These are phyloP conservation scores for Archips xylosteana DNA, from an alignment of 2,888 invertebrate genomes.

Conservation along the genomic window DNA sequence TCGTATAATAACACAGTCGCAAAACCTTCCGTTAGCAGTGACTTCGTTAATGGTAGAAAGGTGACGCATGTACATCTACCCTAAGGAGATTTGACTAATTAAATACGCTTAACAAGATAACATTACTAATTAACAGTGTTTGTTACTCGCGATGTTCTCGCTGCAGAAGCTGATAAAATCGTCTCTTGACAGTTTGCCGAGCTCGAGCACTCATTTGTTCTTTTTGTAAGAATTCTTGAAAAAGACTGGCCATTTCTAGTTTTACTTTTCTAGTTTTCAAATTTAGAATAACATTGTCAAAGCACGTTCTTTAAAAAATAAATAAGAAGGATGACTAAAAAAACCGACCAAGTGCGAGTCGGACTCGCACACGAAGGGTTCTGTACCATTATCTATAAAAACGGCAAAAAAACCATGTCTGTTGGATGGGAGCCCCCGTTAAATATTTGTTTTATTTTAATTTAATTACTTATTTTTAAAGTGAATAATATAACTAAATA, in stretches of 20 bases:
- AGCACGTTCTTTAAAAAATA: too few relatives aligned
- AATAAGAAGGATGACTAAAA: too few relatives aligned
- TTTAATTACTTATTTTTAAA: too few relatives aligned
- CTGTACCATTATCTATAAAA: too few relatives aligned
- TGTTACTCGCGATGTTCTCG: constrained; percentile 17
- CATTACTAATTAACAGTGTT: constrained; percentile 40
- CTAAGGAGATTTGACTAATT: constrained; percentile 32
- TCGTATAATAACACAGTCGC: constrained; percentile 1
- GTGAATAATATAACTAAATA: too few relatives aligned
- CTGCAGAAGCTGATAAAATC: constrained; percentile 7
- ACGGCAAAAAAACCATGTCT: too few relatives aligned
- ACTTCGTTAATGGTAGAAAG: constrained; percentile 33
- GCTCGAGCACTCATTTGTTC: not conserved
- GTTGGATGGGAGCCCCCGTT: too few relatives aligned
- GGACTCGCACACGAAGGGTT: too few relatives aligned
- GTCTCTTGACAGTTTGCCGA: not conserved
- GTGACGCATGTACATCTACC: constrained; percentile 31
- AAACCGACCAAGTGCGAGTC: too few relatives aligned
- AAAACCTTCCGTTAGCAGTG: not conserved
- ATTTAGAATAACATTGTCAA: not conserved
- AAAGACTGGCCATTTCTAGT: not conserved
- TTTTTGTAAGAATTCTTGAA: not conserved
- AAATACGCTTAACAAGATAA: constrained; percentile 39
- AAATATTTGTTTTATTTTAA: too few relatives aligned
- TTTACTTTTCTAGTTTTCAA: not conserved